Evolutionary conservation across 2,113 vertebrate genomes (phyloP).

Genomic region (Pagrus major): DNA sequence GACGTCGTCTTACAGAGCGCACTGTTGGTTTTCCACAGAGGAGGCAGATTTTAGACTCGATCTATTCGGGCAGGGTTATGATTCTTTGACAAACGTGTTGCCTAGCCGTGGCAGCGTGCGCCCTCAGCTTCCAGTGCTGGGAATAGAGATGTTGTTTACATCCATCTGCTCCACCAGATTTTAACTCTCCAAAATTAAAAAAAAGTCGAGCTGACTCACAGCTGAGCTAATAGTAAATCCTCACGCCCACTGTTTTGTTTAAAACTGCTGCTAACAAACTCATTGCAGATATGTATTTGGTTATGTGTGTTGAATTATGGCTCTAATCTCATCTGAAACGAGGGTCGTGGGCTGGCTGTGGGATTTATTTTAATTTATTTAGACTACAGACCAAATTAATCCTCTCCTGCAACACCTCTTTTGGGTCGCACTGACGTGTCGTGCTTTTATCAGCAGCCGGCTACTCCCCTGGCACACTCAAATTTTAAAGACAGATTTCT

Average conservation of each 20-base stretch:
- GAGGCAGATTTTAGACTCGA: constrained; percentile 27
- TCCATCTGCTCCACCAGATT: constrained; percentile 49
- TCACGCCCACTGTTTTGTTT: neutral
- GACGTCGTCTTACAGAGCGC: constrained; percentile 24
- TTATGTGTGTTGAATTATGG: constrained; percentile 26
- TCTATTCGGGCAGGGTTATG: constrained; percentile 31
- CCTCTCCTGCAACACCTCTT: neutral
- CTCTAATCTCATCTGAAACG: constrained; percentile 46
- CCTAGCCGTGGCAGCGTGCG: constrained; percentile 17
- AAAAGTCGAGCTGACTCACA: constrained; percentile 29
- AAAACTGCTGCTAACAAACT: constrained; percentile 17
- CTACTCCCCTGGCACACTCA: neutral
- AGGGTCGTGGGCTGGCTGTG: constrained; percentile 9
- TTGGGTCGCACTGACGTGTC: neutral
- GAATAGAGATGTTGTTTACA: constrained; percentile 37
- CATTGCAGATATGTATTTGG: constrained; percentile 15
- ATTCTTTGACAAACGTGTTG: constrained; percentile 28
- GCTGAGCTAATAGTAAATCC: constrained; percentile 29
- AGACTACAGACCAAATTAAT: constrained; percentile 44
- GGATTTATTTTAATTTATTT: constrained; percentile 47
- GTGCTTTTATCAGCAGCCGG: constrained; percentile 14
- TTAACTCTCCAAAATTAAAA: constrained; percentile 27
- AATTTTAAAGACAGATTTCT: constrained; percentile 21
- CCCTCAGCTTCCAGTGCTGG: constrained; percentile 28
- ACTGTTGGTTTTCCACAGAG: constrained; percentile 16